Base-by-base conservation (phyloP, 1,140 invertebrate species). In the Zaprionus taronus region DNA sequence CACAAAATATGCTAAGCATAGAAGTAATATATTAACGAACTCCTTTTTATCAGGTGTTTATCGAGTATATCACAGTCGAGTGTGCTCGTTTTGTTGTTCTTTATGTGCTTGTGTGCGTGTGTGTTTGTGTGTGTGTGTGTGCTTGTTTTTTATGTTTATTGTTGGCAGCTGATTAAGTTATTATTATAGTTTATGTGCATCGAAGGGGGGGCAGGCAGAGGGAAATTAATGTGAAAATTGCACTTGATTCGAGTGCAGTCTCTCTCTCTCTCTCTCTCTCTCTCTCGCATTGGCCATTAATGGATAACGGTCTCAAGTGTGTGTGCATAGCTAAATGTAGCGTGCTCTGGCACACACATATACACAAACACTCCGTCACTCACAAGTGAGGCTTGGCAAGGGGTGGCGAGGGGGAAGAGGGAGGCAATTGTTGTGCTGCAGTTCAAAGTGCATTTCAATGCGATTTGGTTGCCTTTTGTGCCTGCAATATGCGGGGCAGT, bases 371-470 rank as follows among this genome's bases (percentile, higher is more conserved):
- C 17, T 11, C 26, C 24, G 20, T 4, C 44, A 5, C 61, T 20
- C 11, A 20, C n/a, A 49, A 49, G 20, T 49, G 20, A 20, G 20
- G 20, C 4, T 2, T 49, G 20, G 17, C 47, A 20, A 51, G 38
- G 15, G 14, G 4, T 0, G 36, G 11, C 3, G 38, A n/a, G 4
- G 14, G 15, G 4, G 15, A 9, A 2, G n/a, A 2, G n/a, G 34
- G 14, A 12, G 17, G 14, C 53, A 67, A 61, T 34, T 71, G 61
- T 71, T 51, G 47, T 14, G 57, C 47, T 65, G 69, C 69, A 71
- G 69, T 65, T 72, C 70, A 72, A 72, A 72, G 70, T 66, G 70
- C 51, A 72, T 72, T 72, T 58, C 70, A 66, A 66, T 72, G 62
- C 70, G 22, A 47, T 65, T 47, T 56, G 17, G 51, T 56, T 71